Conservation (phyloP, 2,797 vertebrate species). For the Microcaecilia unicolor region DNA sequence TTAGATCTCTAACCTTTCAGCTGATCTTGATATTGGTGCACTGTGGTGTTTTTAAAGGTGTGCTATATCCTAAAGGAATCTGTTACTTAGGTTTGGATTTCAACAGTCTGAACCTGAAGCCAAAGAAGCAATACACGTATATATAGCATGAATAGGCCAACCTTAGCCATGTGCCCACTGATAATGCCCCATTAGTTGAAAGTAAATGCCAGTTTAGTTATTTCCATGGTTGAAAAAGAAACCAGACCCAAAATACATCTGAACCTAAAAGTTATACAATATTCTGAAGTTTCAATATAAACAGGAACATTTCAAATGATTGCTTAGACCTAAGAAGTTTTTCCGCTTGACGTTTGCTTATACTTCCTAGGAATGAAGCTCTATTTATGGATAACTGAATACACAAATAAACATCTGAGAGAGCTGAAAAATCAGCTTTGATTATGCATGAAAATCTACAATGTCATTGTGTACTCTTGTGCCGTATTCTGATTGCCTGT, state of each 20-base stretch:
- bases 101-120: too few relatives aligned
- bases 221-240: too few relatives aligned
- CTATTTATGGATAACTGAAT: constrained; percentile 90
- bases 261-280: constrained; percentile 59
- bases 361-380: constrained; percentile 86
- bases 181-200: too few relatives aligned
- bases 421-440: constrained; percentile 88
- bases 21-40: too few relatives aligned
- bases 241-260: constrained; percentile 30
- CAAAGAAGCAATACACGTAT: too few relatives aligned
- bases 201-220: too few relatives aligned
- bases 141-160: too few relatives aligned
- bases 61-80: too few relatives aligned
- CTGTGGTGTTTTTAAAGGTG: too few relatives aligned
- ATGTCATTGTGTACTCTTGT: constrained; percentile 87
- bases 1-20: too few relatives aligned
- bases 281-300: constrained; percentile 86
- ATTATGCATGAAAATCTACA: constrained; percentile 87
- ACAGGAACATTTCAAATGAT: constrained; percentile 83
- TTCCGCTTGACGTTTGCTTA: constrained; percentile 86
- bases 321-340: constrained; percentile 74
- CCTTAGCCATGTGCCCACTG: too few relatives aligned
- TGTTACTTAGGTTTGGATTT: too few relatives aligned
- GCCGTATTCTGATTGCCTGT: constrained; percentile 94
- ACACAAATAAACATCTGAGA: constrained; percentile 92